These are phyloP conservation scores for Micropoecilia bifurca DNA, from an alignment of 2,797 vertebrate genomes.

Conservation along the genomic window DNA sequence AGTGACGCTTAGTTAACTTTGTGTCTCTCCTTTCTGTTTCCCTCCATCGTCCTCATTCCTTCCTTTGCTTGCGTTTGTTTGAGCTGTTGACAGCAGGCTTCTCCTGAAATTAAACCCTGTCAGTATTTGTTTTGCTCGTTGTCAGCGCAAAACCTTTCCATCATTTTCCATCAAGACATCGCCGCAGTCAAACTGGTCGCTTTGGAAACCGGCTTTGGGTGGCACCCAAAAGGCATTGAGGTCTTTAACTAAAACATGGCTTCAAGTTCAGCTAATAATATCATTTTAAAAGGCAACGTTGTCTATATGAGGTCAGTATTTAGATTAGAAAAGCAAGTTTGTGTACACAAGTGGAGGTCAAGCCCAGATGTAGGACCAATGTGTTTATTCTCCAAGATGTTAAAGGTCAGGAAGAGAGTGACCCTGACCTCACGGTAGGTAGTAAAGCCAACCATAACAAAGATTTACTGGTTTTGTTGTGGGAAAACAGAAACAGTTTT, in stretches of 20 bases:
- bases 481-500: not conserved
- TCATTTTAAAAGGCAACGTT: not conserved
- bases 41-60: conserved; percentile 35
- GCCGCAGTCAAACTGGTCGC: conserved; percentile 32
- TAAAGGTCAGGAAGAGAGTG: conserved; percentile 51
- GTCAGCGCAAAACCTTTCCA: conserved; percentile 66
- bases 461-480: not conserved
- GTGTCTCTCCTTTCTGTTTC: conserved; percentile 9
- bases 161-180: conserved; percentile 41
- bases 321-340: not conserved
- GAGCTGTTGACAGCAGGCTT: conserved; percentile 69
- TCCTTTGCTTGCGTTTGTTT: conserved; percentile 69
- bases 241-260: not conserved
- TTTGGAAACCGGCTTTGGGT: conserved; percentile 29
- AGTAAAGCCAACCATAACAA: no score
- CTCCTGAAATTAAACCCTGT: conserved; percentile 73
- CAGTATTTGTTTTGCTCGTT: conserved; percentile 73
- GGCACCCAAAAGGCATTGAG: not conserved
- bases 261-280: not conserved
- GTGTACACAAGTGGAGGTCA: conserved; percentile 41
- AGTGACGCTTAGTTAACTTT: conserved; percentile 41
- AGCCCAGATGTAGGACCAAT: conserved; percentile 43
- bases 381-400: conserved; percentile 54
- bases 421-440: not conserved
- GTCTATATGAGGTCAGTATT: not conserved